Conservation (phyloP, 2,113 vertebrate species). For the Paradoxurus hermaphroditus region DNA sequence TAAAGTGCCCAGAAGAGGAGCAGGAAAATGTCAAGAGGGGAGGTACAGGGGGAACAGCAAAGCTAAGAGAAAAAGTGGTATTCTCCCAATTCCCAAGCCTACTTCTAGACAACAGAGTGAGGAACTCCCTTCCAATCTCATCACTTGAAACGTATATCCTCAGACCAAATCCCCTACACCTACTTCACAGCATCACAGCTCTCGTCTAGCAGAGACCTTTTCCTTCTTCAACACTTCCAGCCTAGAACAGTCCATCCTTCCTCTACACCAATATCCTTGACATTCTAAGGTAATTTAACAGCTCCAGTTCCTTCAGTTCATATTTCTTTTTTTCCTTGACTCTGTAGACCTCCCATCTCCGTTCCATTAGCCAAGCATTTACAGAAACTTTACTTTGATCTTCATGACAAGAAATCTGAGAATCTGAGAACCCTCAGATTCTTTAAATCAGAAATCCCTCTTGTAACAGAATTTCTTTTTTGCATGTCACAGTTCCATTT, state of each 20-base stretch:
- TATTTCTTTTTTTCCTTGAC: not conserved
- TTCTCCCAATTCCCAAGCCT: not conserved
- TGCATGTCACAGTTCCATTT: not conserved
- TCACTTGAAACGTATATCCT: not conserved
- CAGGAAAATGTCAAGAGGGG: not conserved
- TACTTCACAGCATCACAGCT: not conserved
- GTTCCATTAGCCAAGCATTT: not conserved
- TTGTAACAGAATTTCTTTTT: not conserved
- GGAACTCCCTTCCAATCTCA: not conserved
- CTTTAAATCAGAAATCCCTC: not conserved
- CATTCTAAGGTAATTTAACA: not conserved
- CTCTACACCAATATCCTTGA: not conserved
- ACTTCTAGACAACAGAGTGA: not conserved
- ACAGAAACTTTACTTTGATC: not conserved
- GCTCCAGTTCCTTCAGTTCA: not conserved
- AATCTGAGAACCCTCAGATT: not conserved
- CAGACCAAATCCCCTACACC: not conserved
- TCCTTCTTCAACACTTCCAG: not conserved
- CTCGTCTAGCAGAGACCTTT: not conserved
- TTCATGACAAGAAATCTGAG: not conserved
- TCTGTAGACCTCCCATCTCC: not conserved
- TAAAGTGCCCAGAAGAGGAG: not conserved
- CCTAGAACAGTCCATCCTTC: not conserved
- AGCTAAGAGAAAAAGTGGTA: not conserved
- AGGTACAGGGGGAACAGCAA: not conserved